Conservation (phyloP, 2,888 invertebrate species). For the Machimus atricapillus region DNA sequence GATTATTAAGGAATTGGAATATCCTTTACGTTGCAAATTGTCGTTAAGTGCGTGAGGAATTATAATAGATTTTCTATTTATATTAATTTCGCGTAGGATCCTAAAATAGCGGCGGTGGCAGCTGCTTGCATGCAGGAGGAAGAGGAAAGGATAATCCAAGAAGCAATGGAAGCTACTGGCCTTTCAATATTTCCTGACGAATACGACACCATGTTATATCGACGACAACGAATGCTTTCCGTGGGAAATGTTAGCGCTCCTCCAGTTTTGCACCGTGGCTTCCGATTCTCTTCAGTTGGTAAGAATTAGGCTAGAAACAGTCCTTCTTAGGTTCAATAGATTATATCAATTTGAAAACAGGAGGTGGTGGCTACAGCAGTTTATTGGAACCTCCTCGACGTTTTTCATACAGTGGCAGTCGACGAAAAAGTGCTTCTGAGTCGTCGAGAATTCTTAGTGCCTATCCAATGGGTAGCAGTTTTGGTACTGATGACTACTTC, state of each 20-base stretch:
- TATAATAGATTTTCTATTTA: background rate
- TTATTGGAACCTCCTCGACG: conserved; percentile 73
- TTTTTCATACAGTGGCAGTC: conserved; percentile 63
- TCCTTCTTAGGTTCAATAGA: background rate
- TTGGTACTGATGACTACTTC: conserved; percentile 62
- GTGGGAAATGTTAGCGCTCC: conserved; percentile 74
- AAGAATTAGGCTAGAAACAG: conserved; percentile 48
- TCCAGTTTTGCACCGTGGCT: conserved; percentile 62
- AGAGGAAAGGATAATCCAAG: conserved; percentile 77
- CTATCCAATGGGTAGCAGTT: conserved; percentile 62
- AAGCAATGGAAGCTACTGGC: conserved; percentile 74
- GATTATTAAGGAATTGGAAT: background rate
- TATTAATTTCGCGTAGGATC: conserved; percentile 65
- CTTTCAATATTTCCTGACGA: conserved; percentile 64
- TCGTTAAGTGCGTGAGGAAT: background rate
- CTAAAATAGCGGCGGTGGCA: conserved; percentile 79
- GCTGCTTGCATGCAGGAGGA: conserved; percentile 79
- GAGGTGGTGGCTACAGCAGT: conserved; percentile 74
- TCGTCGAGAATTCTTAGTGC: conserved; percentile 63
- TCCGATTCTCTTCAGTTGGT: conserved; percentile 70
- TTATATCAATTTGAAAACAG: conserved; percentile 49
- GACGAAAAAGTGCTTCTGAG: conserved; percentile 70
- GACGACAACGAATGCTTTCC: conserved; percentile 68
- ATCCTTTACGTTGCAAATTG: background rate
- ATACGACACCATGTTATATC: conserved; percentile 63